A percentile compares a stretch with the other conserved stretches of the same genome.
phyloP scores from a whole-genome alignment of 1,140 invertebrate genomes.

The Druon quercuslanigerum region DNA sequence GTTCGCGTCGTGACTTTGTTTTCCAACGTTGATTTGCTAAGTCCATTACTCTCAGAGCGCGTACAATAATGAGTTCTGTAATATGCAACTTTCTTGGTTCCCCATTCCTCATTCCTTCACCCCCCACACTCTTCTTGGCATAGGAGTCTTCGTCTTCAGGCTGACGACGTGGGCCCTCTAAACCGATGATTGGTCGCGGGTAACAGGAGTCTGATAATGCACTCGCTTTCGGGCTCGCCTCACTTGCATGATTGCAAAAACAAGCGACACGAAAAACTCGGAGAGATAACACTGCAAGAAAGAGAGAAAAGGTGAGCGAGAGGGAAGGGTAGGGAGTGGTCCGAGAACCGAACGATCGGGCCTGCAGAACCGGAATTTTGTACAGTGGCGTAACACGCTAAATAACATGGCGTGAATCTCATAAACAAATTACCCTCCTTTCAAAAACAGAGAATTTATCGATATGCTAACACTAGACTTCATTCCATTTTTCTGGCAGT shows the following conservation, averaged over 20 bases:
- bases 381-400: constrained; percentile 70
- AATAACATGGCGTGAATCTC: constrained; percentile 58
- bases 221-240: constrained; percentile 51
- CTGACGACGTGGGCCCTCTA: constrained; percentile 47
- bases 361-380: constrained; percentile 72
- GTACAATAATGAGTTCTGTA: constrained; percentile 9
- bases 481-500: too few species aligned
- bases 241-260: constrained; percentile 51
- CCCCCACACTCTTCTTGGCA: too few species aligned
- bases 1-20: constrained; percentile 3
- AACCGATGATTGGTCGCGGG: constrained; percentile 58
- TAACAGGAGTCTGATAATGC: constrained; percentile 59
- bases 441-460: too few species aligned
- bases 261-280: constrained; percentile 48
- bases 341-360: constrained; percentile 53
- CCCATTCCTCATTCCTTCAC: not conserved
- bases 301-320: constrained; percentile 45
- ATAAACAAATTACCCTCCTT: not conserved
- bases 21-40: not conserved
- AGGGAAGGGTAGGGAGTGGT: constrained; percentile 45
- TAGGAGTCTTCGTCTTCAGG: constrained; percentile 5
- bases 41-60: not conserved
- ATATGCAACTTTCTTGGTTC: not conserved
- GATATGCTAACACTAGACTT: too few species aligned
- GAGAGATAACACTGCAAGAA: constrained; percentile 35